phyloP scores from a whole-genome alignment of 2,797 vertebrate genomes.

The Eurystomus glaucurus region DNA sequence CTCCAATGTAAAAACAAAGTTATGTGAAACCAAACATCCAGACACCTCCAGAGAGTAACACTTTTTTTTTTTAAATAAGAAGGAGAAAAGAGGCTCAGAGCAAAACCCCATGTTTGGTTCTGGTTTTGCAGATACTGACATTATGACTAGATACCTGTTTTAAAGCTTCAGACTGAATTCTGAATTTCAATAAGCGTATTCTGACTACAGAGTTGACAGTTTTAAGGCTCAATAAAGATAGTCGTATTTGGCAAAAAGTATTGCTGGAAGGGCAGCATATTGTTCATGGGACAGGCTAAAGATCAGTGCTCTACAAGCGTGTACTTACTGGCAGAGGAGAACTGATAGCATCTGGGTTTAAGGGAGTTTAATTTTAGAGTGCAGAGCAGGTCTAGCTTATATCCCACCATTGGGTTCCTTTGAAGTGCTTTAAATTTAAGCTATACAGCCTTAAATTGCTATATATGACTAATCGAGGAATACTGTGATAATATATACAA shows the following conservation, averaged over 20 bases:
- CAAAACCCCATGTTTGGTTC: not conserved
- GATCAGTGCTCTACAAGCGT: fast-evolving
- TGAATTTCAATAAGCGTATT: not conserved
- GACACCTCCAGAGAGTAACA: not conserved
- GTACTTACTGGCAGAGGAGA: not conserved
- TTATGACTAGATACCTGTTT: not conserved
- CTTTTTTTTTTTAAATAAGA: not conserved
- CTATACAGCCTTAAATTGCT: not conserved
- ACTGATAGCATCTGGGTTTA: not conserved
- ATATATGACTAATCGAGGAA: not conserved
- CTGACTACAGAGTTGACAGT: not conserved
- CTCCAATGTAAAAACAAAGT: not conserved
- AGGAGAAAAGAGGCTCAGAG: not conserved
- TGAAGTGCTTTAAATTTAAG: not conserved
- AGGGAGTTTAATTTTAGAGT: not conserved
- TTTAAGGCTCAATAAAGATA: not conserved
- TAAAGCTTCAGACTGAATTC: not conserved
- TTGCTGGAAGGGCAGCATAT: not conserved
- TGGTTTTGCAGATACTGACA: not conserved
- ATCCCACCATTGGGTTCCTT: not conserved
- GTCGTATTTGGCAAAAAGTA: not conserved
- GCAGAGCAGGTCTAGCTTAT: not conserved
- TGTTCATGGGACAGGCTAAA: not conserved
- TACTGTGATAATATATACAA: not conserved
- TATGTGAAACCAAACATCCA: not conserved